Base-by-base conservation (phyloP, 2,113 vertebrate species). In the Thunnus maccoyii region DNA sequence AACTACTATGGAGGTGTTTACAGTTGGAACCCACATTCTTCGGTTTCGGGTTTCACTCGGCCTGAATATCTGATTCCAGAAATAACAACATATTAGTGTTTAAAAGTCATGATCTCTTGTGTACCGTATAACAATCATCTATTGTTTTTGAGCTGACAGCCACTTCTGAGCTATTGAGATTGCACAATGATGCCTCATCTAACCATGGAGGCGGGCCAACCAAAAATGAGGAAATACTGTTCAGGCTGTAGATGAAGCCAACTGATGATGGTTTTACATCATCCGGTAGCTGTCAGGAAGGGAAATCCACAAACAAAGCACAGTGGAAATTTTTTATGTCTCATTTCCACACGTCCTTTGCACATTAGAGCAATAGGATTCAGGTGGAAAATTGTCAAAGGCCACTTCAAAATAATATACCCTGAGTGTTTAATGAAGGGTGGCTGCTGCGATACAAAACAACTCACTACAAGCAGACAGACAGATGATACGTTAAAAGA, bases 161-260 rank as follows among this genome's bases (percentile, higher is more conserved):
- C 68, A 44, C 76, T 13, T 47, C 30, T 46, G 48, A 12, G 47
- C 20, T 13, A 27, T 30, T 2, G 2, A 78, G 63, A 57, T 27
- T 27, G 50, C 63, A 60, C 25, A 56, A 48, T 6, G 48, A 62
- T n/a, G 55, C n/a, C 10, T 68, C 27, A 9, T 17, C 18, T 51
- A 18, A 51, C 32, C 36, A 65, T 70, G 72, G 22, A n/a, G 22
- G n/a, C 0, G 3, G 15, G 55, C 66, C 18, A 73, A 61, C 3
- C 5, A 18, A 65, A 62, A 77, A 82, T 17, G 8, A 80, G 17
- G 76, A 65, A 73, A 69, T 36, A 3, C 36, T 10, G 36, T 41
- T 9, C 44, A 27, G 22, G 22, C 12, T 5, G 67, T 25, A 32
- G 65, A 1, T n/a, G 44, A 66, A 56, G 60, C 51, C 50, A 57